Evolutionary conservation across 37 sponge, comb jelly and placozoan species (phyloP).

Genomic region (Bolinopsis microptera): DNA sequence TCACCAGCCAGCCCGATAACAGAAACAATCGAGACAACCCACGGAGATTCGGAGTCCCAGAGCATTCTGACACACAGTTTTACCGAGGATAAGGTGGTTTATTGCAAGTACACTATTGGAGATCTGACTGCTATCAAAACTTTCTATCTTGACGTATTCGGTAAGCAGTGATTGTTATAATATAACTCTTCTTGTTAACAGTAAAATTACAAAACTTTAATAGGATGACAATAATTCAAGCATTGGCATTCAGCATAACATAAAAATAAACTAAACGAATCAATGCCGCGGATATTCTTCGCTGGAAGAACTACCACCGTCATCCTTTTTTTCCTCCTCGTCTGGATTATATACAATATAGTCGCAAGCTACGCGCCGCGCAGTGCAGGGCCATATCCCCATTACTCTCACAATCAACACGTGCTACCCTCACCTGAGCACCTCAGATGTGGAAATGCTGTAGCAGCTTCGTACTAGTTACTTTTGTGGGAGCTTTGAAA

Average conservation of each 20-base stretch:
- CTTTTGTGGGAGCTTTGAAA: too few species aligned
- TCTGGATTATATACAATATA: too few species aligned
- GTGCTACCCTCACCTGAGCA: background rate
- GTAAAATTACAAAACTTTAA: too few species aligned
- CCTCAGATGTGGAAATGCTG: too few species aligned
- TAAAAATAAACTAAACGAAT: too few species aligned
- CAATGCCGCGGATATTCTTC: too few species aligned
- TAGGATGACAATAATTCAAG: too few species aligned
- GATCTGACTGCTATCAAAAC: conserved; percentile 17
- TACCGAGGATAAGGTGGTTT: background rate
- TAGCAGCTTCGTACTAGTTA: too few species aligned
- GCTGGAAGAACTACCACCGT: background rate
- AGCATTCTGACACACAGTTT: background rate
- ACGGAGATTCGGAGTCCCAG: background rate
- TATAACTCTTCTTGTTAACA: too few species aligned
- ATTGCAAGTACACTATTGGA: background rate
- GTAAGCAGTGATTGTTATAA: too few species aligned
- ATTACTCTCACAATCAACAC: background rate
- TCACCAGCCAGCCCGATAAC: background rate
- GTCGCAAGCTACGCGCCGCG: background rate
- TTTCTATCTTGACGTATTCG: background rate
- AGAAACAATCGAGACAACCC: background rate
- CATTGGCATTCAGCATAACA: too few species aligned
- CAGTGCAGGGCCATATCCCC: background rate
- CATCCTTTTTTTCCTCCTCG: background rate